phyloP scores from a whole-genome alignment of 2,888 invertebrate species.

The Metacarcinus magister region DNA sequence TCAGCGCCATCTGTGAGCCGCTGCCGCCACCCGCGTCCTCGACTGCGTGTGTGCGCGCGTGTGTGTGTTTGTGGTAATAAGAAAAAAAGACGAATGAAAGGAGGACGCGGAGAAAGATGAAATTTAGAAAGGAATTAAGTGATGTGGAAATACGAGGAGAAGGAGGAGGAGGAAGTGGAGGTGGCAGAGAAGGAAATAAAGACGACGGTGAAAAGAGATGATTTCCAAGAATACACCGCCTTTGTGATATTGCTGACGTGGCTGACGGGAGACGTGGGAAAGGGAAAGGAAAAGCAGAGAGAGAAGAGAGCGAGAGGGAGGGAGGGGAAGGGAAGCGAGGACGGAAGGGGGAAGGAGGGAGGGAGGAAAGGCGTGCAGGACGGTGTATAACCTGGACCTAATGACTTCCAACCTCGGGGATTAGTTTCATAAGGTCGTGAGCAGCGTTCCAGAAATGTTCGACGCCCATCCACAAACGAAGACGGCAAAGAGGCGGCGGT shows the following conservation, averaged over 20 bases:
- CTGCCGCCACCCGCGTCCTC: not conserved
- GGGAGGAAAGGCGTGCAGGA: not conserved
- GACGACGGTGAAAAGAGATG: not conserved
- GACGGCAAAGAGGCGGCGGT: not conserved
- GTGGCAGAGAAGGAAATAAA: not conserved
- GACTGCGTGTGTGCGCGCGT: not conserved
- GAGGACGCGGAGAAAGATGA: not conserved
- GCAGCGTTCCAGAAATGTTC: constrained; percentile 30
- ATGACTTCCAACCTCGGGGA: constrained; percentile 14
- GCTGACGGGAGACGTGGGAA: not conserved
- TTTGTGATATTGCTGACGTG: not conserved
- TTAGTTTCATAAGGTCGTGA: constrained; percentile 1
- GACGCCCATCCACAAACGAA: not conserved
- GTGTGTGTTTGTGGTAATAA: not conserved
- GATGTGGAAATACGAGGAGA: too few species aligned
- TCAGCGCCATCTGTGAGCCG: not conserved
- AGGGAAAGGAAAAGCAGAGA: constrained; percentile 28
- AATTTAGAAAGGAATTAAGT: not conserved
- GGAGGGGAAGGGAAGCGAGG: too few species aligned
- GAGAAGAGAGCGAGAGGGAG: not conserved
- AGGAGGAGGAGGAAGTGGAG: too few species aligned
- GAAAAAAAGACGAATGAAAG: not conserved
- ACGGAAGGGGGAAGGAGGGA: not conserved
- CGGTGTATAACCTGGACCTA: not conserved
- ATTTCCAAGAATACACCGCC: not conserved